Conservation (phyloP, 2,888 invertebrate species). For the Melanotus villosus region DNA sequence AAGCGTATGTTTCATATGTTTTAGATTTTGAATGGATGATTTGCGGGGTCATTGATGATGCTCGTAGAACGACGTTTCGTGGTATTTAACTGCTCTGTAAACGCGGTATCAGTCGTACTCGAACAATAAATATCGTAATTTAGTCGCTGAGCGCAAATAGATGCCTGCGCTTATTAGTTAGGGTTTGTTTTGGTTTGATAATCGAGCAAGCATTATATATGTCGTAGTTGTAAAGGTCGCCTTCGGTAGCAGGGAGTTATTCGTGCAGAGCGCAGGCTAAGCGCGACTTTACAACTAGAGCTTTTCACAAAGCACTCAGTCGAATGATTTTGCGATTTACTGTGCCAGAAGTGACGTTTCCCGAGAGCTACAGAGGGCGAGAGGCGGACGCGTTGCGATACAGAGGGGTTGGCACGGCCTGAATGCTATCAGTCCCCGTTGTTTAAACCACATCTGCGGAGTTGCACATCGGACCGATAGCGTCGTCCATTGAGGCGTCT, state of each 20-base stretch:
- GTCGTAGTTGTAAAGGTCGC: constrained; percentile 40
- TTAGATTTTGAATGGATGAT: constrained; percentile 34
- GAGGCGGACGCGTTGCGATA: constrained; percentile 57
- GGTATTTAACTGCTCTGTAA: constrained; percentile 1
- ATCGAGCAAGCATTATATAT: constrained; percentile 34
- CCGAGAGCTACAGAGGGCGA: constrained; percentile 62
- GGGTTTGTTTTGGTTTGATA: constrained; percentile 32
- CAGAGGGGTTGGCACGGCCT: constrained; percentile 55
- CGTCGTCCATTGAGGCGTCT: constrained; percentile 50
- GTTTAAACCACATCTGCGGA: constrained; percentile 64
- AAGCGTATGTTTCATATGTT: constrained; percentile 60
- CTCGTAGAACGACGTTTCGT: background rate
- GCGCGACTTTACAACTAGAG: constrained; percentile 61
- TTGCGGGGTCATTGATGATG: constrained; percentile 2
- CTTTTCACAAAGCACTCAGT: constrained; percentile 64
- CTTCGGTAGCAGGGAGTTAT: constrained; percentile 51
- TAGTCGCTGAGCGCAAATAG: constrained; percentile 1
- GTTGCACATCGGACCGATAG: constrained; percentile 59
- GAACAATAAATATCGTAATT: constrained; percentile 16
- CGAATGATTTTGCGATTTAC: constrained; percentile 62
- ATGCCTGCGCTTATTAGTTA: constrained; percentile 19
- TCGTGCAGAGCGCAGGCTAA: constrained; percentile 58
- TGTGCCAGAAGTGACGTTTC: constrained; percentile 62
- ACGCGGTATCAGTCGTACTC: constrained; percentile 1
- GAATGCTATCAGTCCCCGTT: constrained; percentile 63